Base-by-base conservation (phyloP, 2,113 vertebrate genomes). In the Orthonyx spaldingii region DNA sequence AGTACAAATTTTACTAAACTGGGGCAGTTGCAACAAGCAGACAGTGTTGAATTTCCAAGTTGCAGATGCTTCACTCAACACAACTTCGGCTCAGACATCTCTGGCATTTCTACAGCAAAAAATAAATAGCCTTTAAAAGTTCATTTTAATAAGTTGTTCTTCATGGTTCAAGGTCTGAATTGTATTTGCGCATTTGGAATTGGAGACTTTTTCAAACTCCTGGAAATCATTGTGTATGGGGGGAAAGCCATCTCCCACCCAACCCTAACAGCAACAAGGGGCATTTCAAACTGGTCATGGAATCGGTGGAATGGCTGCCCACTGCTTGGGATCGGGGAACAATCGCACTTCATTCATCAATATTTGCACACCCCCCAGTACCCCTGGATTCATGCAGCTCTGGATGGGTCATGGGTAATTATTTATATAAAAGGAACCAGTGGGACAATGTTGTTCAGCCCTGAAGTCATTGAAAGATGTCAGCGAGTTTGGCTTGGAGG, bases 391-490 rank as follows among this genome's bases (percentile, higher is more conserved):
- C 90, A 32, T 2, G 44, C 90, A 59, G 84, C 80, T 72, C 55
- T 44, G 35, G 57, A 9, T 72, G 86, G 82, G 66, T 69, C 93
- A 77, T 24, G 84, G 75, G 64, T 28, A 87, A 94, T 95, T 90
- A 69, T 91, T 83, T 39, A 16, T 63, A 37, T 52, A 26, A 84
- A 52, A 89, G 72, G 56, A 75, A 70, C 37, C 84, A 84, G 80
- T 33, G 66, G 93, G 86, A 87, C 69, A 61, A 42, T 7, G 44
- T 14, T 92, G 85, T 59, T 69, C 80, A 85, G 77, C 70, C 78
- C 92, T n/a, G 66, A 66, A 94, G 85, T 24, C 87, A 37, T 11
- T 91, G 92, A 42, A 68, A 84, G 65, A 33, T 23, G 28, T 86
- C 69, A 65, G 90, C 0, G 6, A 87, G 52, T 44, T 83, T 66